These are phyloP conservation scores for Nothoprocta pentlandii DNA, from an alignment of 2,113 vertebrate species.

Conservation along the genomic window DNA sequence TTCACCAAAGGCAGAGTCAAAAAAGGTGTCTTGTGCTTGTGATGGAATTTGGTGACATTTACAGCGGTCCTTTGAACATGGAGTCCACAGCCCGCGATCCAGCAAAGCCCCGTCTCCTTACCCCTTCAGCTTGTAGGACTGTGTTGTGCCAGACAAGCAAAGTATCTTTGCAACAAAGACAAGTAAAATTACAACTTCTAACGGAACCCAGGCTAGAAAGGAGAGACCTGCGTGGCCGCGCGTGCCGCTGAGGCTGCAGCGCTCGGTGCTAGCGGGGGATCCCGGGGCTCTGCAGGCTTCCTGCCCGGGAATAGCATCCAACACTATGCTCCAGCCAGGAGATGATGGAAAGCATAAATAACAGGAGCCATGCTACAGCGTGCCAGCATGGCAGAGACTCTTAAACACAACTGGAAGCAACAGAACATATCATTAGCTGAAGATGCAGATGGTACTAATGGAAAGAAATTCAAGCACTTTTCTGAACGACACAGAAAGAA, in stretches of 20 bases:
- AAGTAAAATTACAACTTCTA: not conserved
- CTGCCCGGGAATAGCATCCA: not conserved
- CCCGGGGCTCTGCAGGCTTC: not conserved
- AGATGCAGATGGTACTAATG: not conserved
- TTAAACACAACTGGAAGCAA: not conserved
- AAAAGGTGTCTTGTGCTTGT: fast-evolving
- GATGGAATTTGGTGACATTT: not conserved
- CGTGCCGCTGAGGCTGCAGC: not conserved
- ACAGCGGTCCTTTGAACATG: not conserved
- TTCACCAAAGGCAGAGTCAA: not conserved
- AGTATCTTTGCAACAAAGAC: not conserved
- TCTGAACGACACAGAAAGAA: not conserved
- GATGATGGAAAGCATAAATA: constrained; percentile 17
- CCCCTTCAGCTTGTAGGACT: not conserved
- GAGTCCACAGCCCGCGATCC: not conserved
- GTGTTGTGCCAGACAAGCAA: not conserved
- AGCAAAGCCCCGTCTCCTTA: not conserved
- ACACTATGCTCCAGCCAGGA: not conserved
- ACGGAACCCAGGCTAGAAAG: not conserved
- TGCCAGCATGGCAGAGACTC: not conserved
- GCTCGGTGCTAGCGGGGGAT: not conserved
- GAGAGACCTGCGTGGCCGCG: not conserved
- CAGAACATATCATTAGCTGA: not conserved
- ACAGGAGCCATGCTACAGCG: not conserved
- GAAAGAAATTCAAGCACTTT: not conserved